phyloP scores from a whole-genome alignment of 2,113 vertebrate genomes.

The Cyrtonyx montezumae region DNA sequence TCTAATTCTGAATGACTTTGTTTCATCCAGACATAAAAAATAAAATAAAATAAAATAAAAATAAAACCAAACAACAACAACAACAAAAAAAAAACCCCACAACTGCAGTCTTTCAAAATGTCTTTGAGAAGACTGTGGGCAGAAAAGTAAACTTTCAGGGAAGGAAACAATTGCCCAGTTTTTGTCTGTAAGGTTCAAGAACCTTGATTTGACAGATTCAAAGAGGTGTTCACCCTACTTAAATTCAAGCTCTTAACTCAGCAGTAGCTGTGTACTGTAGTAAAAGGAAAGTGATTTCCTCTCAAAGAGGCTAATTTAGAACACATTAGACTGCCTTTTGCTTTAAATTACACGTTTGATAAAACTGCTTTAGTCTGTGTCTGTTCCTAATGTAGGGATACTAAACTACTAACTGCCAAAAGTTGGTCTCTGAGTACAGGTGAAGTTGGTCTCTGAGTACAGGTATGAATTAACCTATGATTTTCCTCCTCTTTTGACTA shows the following conservation, averaged over 20 bases:
- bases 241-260: constrained; percentile 14
- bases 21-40: neutral
- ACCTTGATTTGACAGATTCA: neutral
- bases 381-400: neutral
- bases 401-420: neutral
- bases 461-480: neutral
- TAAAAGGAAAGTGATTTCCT: neutral
- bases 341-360: constrained; percentile 19
- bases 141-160: neutral
- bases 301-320: constrained; percentile 17
- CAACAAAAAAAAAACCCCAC: neutral
- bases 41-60: too few species aligned
- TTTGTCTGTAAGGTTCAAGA: neutral
- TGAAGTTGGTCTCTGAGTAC: neutral
- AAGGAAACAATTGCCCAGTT: neutral
- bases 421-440: neutral
- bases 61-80: too few species aligned
- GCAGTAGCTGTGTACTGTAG: neutral
- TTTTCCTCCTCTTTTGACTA: neutral
- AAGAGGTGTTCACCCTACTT: neutral
- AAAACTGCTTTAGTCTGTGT: neutral
- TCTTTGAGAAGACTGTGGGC: neutral
- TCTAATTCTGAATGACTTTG: neutral
- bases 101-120: neutral
- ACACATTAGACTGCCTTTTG: neutral